Evolutionary conservation across 2,113 vertebrate genomes (phyloP), one percentile per base, ranked within the genome.

Genomic region (Enhydra lutris): DNA sequence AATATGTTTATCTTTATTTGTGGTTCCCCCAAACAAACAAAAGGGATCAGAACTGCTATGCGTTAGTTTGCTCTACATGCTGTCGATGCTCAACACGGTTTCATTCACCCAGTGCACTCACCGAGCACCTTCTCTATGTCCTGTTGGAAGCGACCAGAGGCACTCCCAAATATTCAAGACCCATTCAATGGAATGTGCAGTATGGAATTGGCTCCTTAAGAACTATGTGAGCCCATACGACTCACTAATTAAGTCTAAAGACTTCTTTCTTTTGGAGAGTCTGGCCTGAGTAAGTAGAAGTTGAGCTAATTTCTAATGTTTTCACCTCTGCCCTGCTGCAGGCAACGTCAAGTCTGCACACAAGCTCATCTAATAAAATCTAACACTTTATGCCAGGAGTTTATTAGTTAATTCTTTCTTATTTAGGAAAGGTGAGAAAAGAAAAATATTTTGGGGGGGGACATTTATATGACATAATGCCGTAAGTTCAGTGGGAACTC

Each of bases 371-470:
- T 73, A 91, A 79, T 39, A 93, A 94, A 87, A 83, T 45, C 76
- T 50, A 93, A 73, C 17, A 50, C 21, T 84, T 93, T 63, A 61
- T 42, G 55, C 17, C 42, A 88, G 18, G 20, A 73, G 47, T 81
- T 89, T 39, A 82, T 78, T n/a, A 26, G 20, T 74, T 85, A 79
- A 36, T 24, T 95, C 69, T 42, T 94, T 84, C 73, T 96, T 93
- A 76, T 52, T 89, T 59, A 63, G 47, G 14, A 71, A 61, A 80
- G n/a, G 36, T 18, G 10, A 93, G 57, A 81, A 92, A 7, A 85
- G 4, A 85, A 94, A 91, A 96, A 82, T 36, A 31, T 71, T 65
- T 67, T 34, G 31, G 31, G 18, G 67, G 31, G 18, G 67, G 29
- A 23, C 55, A 45, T 65, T 94, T 85, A 45, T 52, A 84, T 2